Percentiles rank a stretch among this genome's conserved stretches.
phyloP scores from a whole-genome alignment of 2,113 vertebrate species.

The Riparia riparia region DNA sequence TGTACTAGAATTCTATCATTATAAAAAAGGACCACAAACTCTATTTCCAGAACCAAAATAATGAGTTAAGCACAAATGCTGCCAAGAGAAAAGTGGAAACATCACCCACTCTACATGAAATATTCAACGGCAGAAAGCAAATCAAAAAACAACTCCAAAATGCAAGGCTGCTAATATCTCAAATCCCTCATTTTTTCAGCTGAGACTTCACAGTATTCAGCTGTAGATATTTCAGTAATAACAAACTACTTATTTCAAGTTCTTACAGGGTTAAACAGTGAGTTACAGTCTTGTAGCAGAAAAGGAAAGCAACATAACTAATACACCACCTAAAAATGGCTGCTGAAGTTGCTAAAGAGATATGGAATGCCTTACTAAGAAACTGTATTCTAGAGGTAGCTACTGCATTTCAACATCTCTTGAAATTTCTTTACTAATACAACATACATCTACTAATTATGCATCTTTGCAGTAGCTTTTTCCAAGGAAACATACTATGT shows the following conservation, averaged over 20 bases:
- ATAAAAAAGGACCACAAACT: background rate
- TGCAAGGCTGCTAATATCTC: background rate
- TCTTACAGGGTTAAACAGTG: background rate
- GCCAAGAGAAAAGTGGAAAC: background rate
- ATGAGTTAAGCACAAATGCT: background rate
- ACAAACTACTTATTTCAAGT: background rate
- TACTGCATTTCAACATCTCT: background rate
- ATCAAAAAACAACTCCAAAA: background rate
- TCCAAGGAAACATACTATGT: constrained; percentile 44
- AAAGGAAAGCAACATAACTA: background rate
- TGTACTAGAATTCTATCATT: background rate
- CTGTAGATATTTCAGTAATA: background rate
- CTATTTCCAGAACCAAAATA: background rate
- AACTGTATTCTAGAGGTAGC: background rate
- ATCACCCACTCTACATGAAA: background rate
- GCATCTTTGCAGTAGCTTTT: constrained; percentile 45
- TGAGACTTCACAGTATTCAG: background rate
- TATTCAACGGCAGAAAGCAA: background rate
- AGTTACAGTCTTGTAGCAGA: background rate
- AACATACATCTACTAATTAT: background rate
- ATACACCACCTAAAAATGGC: background rate
- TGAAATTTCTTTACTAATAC: constrained; percentile 43
- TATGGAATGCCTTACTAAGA: background rate
- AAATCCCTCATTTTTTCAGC: background rate
- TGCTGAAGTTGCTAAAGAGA: background rate